phyloP scores from a whole-genome alignment of 1,140 invertebrate genomes.

The Ostrea edulis region DNA sequence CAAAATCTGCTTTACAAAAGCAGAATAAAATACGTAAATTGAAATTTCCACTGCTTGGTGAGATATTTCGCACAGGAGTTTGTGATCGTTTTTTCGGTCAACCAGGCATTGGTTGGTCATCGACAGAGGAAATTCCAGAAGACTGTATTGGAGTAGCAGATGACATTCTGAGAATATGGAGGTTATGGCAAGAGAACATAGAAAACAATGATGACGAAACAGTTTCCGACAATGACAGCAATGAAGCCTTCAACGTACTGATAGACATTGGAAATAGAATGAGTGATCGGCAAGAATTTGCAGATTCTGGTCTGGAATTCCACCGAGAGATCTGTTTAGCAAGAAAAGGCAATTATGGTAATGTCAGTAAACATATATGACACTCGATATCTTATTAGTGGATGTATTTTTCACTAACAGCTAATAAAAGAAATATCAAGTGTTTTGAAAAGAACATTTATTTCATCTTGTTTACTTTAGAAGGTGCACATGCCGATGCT shows the following conservation, averaged over 20 bases:
- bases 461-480: not conserved
- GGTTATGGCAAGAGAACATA: not conserved
- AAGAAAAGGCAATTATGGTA: not conserved
- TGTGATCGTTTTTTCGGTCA: not conserved
- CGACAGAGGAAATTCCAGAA: not conserved
- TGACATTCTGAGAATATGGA: not conserved
- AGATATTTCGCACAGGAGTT: not conserved
- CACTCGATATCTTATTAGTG: too few species aligned
- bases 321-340: not conserved
- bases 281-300: not conserved
- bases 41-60: not conserved
- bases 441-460: too few species aligned
- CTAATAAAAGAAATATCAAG: too few species aligned
- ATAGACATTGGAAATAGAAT: not conserved
- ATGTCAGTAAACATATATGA: too few species aligned
- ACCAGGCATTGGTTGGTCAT: not conserved
- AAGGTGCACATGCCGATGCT: not conserved
- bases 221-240: conserved; percentile 1
- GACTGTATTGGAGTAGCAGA: not conserved
- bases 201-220: not conserved
- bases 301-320: not conserved
- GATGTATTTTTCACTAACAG: too few species aligned
- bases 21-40: not conserved
- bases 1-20: conserved; percentile 12
- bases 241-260: not conserved